A percentile compares a stretch with the other conserved stretches of the same genome.
Evolutionary conservation across 2,797 vertebrate species (phyloP).

Genomic region (Glossophaga mutica): DNA sequence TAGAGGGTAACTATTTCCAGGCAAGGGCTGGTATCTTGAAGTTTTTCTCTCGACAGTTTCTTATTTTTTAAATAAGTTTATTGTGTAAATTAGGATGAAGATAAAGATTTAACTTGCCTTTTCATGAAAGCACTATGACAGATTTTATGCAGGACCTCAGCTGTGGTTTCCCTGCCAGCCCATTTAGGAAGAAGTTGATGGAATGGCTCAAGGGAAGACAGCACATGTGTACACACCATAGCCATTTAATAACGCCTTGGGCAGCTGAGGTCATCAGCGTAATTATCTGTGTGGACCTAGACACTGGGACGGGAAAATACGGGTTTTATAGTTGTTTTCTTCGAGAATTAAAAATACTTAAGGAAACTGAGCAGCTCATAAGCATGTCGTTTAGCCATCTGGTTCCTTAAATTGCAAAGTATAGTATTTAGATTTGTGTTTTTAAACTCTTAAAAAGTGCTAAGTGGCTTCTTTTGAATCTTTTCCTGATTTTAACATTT

Average conservation of each 20-base stretch:
- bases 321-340: constrained; percentile 41
- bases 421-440: background rate
- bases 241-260: background rate
- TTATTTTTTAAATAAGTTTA: background rate
- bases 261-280: constrained; percentile 41
- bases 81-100: background rate
- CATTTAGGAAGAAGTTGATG: constrained; percentile 16
- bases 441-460: background rate
- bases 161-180: constrained; percentile 57
- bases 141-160: constrained; percentile 66
- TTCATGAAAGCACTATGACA: background rate
- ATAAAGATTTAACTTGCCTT: constrained; percentile 44
- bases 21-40: background rate
- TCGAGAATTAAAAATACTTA: constrained; percentile 10
- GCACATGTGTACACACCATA: background rate
- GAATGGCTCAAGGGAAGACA: constrained; percentile 24
- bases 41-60: background rate
- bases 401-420: constrained; percentile 27
- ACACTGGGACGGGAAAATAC: constrained; percentile 45
- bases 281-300: constrained; percentile 43
- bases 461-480: background rate
- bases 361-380: constrained; percentile 37
- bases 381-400: background rate
- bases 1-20: constrained; percentile 3
- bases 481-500: constrained; percentile 8